Base-by-base conservation (phyloP, 1,140 invertebrate genomes). In the Bombus pascuorum region DNA sequence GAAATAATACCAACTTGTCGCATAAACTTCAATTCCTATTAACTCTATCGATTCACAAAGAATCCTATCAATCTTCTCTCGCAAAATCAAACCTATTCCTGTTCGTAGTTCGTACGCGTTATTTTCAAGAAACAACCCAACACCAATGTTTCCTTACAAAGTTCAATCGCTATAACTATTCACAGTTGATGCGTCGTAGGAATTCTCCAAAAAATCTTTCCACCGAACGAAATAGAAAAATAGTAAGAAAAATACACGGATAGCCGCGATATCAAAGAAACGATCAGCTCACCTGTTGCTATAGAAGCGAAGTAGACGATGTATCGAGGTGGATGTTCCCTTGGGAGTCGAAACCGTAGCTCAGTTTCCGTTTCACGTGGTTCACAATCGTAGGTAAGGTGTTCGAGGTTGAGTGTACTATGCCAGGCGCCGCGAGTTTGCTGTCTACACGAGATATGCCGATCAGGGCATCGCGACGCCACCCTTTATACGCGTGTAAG, bases 361-460 rank as follows among this genome's bases (percentile, higher is more conserved):
- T 42, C 25, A 4, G 72, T 71, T 71, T 53, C 42, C 72, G 59
- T 59, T 34, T 62, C 83, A 72, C 66, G 76, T 80, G 76, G 57
- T 53, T 47, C 28, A 78, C 37, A 47, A 39, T 70, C n/a, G 66
- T 42, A 62, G 66, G n/a, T 3, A 28, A 77, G 28, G 42, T 73
- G 71, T 4, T 37, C 32, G 39, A 44, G 34, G 22, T 28, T 79
- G 47, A 22, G 47, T 62, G 76, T 37, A 42, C 72, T 75, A 85
- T 62, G 71, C 42, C 34, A 66, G 65, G 65, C 75, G 76, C 66
- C 86, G 74, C 86, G 72, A 86, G 87, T 82, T 87, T 81, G 86
- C 77, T 87, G 90, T 90, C 89, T 87, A 91, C 82, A 91, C 91
- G 91, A 86, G 90, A 93, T 80, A 93, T 94, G 91, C 90, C 86